A percentile compares a stretch with the other conserved stretches of the same genome.
These are phyloP conservation scores for Macrotus californicus DNA, from an alignment of 2,113 vertebrate species.

Conservation along the genomic window DNA sequence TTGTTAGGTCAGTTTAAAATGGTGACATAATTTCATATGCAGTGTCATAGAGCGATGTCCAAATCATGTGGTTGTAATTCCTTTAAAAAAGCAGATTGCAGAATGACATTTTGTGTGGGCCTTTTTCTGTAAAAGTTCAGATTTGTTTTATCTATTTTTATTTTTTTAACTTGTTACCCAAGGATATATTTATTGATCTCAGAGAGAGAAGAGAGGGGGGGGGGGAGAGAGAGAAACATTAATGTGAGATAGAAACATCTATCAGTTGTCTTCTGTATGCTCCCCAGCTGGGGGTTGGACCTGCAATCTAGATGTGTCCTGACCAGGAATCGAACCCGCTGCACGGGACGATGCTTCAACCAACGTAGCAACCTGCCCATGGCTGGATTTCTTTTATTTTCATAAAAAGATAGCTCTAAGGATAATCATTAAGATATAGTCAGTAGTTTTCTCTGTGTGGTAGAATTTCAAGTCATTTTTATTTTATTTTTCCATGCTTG, in stretches of 20 bases:
- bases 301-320: no score
- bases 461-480: not conserved
- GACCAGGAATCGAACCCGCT: no score
- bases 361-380: no score
- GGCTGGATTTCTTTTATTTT: constrained; percentile 8
- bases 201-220: no score
- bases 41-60: not conserved
- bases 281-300: no score
- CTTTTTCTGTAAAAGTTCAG: not conserved
- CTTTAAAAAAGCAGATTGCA: not conserved
- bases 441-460: not conserved
- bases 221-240: no score
- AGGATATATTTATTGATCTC: no score
- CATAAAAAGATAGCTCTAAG: not conserved
- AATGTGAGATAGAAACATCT: no score
- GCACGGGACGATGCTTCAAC: no score
- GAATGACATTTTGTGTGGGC: not conserved
- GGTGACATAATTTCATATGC: not conserved
- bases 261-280: no score
- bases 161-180: not conserved
- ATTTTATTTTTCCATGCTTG: not conserved
- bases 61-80: not conserved
- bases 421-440: not conserved
- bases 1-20: constrained; percentile 21
- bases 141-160: constrained; percentile 15